Evolutionary conservation across 1,140 invertebrate genomes (phyloP).

Genomic region (Xylocopa sonorina): DNA sequence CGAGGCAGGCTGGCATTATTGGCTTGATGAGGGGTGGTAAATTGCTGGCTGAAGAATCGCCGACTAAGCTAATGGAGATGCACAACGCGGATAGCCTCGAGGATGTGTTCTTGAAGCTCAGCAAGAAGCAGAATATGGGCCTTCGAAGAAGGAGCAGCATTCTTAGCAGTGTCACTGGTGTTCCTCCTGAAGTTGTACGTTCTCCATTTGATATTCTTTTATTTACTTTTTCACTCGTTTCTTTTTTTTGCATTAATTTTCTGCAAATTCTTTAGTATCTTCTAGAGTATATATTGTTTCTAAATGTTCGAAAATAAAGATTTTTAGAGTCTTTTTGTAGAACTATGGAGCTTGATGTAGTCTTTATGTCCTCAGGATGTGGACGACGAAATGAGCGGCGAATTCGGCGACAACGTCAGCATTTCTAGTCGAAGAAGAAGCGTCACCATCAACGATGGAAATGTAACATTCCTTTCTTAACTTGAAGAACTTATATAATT

Average conservation of each 20-base stretch:
- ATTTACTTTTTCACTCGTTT: neutral
- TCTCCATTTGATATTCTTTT: neutral
- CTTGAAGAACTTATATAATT: too few relatives aligned
- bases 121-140: constrained; percentile 90
- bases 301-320: too few relatives aligned
- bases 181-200: constrained; percentile 79
- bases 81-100: constrained; percentile 92
- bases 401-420: constrained; percentile 92
- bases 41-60: constrained; percentile 95
- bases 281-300: too few relatives aligned
- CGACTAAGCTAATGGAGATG: constrained; percentile 88
- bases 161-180: constrained; percentile 85
- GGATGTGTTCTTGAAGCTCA: constrained; percentile 96
- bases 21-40: constrained; percentile 95
- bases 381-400: constrained; percentile 91
- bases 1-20: constrained; percentile 93
- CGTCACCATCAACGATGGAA: constrained; percentile 81
- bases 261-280: too few relatives aligned
- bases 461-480: too few relatives aligned
- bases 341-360: neutral
- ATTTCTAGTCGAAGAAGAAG: constrained; percentile 86
- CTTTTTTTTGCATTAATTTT: too few relatives aligned
- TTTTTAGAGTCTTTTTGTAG: too few relatives aligned
- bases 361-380: constrained; percentile 81
- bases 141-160: constrained; percentile 90